phyloP scores from a whole-genome alignment of 1,140 invertebrate genomes.

The Brachionus rotundiformis region DNA sequence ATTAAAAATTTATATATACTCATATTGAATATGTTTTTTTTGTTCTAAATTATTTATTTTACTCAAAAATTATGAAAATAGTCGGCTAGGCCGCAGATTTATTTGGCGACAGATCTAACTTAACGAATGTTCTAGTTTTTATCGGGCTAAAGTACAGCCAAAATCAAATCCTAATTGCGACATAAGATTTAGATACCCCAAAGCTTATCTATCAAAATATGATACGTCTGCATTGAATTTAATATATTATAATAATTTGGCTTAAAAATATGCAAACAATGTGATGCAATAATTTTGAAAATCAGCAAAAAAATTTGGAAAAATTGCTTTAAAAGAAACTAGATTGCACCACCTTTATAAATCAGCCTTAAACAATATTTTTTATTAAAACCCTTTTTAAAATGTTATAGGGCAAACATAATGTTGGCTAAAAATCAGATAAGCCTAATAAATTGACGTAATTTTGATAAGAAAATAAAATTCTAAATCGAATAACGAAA shows the following conservation, averaged over 20 bases:
- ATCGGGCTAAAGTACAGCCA: no score
- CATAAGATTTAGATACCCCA: background rate
- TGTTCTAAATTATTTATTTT: background rate
- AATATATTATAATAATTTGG: background rate
- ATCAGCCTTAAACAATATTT: no score
- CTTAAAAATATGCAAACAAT: background rate
- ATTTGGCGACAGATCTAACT: background rate
- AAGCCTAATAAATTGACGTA: no score
- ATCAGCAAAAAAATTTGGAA: background rate
- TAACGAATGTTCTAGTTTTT: no score
- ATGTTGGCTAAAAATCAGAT: no score
- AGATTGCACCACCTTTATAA: no score
- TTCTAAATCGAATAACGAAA: no score
- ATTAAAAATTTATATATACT: background rate
- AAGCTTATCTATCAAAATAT: background rate
- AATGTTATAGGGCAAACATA: no score
- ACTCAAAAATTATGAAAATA: slow-evolving; percentile 15
- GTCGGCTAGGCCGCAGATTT: background rate
- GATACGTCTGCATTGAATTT: background rate
- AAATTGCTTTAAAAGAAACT: background rate
- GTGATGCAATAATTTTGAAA: background rate
- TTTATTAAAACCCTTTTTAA: no score
- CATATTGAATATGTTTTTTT: background rate
- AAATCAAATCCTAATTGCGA: no score
- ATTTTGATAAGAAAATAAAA: no score